Base-by-base conservation (phyloP, 2,888 invertebrate species). In the Blastobasis lacticolella region DNA sequence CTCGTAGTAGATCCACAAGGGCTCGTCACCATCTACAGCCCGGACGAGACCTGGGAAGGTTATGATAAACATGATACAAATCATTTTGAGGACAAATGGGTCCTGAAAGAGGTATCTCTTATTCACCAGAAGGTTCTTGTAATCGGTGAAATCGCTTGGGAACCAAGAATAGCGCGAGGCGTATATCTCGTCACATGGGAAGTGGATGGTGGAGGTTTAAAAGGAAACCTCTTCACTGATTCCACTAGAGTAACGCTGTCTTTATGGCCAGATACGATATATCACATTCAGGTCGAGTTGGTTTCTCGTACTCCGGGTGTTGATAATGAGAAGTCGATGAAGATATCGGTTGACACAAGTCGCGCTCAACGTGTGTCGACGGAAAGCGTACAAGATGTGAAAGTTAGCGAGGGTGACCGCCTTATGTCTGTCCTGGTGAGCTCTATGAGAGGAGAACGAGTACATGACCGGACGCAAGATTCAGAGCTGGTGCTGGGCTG, bases 151-250 rank as follows among this genome's bases (percentile, higher is more conserved):
- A 92, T 93, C 60, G 91, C 92, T 48, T 93, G 93, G 93, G 92
- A 92, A 64, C 90, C 92, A 7, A 91, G 91, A 78, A 89, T 91
- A 69, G 88, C 83, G 52, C 90, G 90, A 50, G 91, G 91, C 37
- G 92, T 94, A 54, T 94, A 94, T 80, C 88, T 94, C 69, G 94
- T 95, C 50, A 94, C 94, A 56, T 95, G 94, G 94, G 94, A 95
- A 89, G 93, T 94, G 51, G 93, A 93, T 68, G 94, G 94, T 54
- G 94, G 94, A 62, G 94, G 94, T 58, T 86, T 95, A 55, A 94
- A 93, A 81, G 94, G 94, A 59, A 94, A 94, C 80, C 88, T 94
- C 59, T 93, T 94, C 79, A 95, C 94, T 45, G 94, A 94, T 78
- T 93, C 94, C 50, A 94, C 94, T 54, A 91, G 92, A 67, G 94